A percentile compares a stretch with the other conserved stretches of the same genome.
Conservation (phyloP, 2,888 invertebrate genomes). For the Oithona nana region DNA sequence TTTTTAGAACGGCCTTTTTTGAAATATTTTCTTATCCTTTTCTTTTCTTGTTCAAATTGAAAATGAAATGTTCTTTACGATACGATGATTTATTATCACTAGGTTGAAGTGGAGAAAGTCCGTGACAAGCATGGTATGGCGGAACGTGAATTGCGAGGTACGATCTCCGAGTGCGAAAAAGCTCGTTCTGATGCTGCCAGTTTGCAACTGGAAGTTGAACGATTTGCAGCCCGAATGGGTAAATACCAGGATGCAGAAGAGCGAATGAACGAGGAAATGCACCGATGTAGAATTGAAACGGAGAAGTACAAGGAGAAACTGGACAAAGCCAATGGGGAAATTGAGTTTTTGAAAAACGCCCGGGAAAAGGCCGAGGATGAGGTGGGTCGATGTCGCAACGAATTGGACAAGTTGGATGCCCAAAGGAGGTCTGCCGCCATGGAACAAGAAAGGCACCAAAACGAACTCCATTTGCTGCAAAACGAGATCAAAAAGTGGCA, state of each 20-base stretch:
- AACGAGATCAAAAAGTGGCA: constrained; percentile 11
- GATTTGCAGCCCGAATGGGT: constrained; percentile 48
- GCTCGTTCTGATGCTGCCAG: constrained; percentile 50
- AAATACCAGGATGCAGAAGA: constrained; percentile 45
- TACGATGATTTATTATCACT: too few species aligned
- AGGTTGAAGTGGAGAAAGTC: constrained; percentile 73
- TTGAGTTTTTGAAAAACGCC: constrained; percentile 19
- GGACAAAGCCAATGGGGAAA: constrained; percentile 20
- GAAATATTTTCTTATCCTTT: neutral
- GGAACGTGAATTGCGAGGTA: constrained; percentile 56
- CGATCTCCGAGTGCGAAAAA: constrained; percentile 54
- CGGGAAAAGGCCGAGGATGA: constrained; percentile 23
- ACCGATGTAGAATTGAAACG: constrained; percentile 26
- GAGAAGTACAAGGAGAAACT: constrained; percentile 24
- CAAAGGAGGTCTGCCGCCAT: constrained; percentile 19
- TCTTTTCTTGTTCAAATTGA: neutral
- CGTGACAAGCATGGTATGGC: constrained; percentile 74
- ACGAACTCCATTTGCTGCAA: constrained; percentile 9
- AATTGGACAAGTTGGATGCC: constrained; percentile 54
- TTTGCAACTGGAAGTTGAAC: constrained; percentile 55
- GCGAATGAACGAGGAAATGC: constrained; percentile 51
- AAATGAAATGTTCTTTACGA: neutral
- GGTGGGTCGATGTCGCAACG: constrained; percentile 43
- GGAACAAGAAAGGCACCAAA: constrained; percentile 19
- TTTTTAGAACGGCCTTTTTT: neutral